A percentile compares a stretch with the other conserved stretches of the same genome.
These are phyloP conservation scores for Gnathonemus longibarbis DNA, from an alignment of 2,113 vertebrate genomes.

Conservation along the genomic window DNA sequence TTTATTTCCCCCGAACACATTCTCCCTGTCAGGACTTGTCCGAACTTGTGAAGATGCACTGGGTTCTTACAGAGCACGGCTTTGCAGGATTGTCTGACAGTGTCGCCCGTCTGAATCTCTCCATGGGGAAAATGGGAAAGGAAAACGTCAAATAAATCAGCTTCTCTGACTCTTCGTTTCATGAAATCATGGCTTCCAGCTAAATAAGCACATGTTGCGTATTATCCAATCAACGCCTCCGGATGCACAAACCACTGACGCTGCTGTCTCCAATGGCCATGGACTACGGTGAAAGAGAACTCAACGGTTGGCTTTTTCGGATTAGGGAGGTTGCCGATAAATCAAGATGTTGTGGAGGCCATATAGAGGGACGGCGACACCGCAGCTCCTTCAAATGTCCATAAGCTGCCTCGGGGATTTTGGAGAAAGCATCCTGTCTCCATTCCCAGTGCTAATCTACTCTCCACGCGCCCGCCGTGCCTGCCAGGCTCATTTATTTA, in stretches of 20 bases:
- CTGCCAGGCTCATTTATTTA: background rate
- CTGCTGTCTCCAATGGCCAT: background rate
- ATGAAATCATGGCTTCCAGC: background rate
- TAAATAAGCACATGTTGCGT: background rate
- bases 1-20: slow-evolving; percentile 25
- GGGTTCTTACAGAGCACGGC: slow-evolving; percentile 27
- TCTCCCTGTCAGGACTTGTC: slow-evolving; percentile 36
- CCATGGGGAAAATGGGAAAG: background rate
- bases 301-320: background rate
- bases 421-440: background rate
- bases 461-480: background rate
- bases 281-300: background rate
- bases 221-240: background rate
- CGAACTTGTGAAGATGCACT: background rate
- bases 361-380: background rate
- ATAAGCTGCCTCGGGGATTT: background rate
- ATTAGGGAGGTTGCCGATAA: background rate
- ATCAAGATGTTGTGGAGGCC: background rate
- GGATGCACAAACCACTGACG: background rate
- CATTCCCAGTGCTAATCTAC: background rate
- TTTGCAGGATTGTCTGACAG: slow-evolving; percentile 26
- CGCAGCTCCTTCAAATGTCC: background rate
- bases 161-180: background rate
- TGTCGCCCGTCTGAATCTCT: slow-evolving; percentile 8
- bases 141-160: background rate